Evolutionary conservation across 2,113 vertebrate species (phyloP).

Genomic region (Phycodurus eques): DNA sequence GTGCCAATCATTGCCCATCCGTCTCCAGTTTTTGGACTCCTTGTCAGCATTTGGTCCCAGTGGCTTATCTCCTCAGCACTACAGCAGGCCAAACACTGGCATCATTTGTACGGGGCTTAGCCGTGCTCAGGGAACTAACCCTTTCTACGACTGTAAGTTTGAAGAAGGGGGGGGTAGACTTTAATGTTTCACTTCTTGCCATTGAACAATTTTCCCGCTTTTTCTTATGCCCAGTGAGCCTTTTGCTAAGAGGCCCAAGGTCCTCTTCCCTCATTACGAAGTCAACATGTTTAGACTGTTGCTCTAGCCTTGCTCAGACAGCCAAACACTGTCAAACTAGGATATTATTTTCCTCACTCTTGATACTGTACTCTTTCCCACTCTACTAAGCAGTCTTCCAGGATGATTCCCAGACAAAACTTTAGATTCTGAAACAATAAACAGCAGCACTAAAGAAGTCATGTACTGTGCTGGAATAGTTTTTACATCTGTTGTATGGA

Average conservation of each 20-base stretch:
- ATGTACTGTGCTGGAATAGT: constrained; percentile 28
- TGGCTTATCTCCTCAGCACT: constrained; percentile 71
- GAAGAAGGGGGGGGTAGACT: constrained; percentile 36
- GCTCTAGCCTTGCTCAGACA: constrained; percentile 33
- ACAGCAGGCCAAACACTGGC: constrained; percentile 74
- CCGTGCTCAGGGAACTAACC: constrained; percentile 70
- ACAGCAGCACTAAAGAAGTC: constrained; percentile 33
- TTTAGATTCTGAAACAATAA: constrained; percentile 62
- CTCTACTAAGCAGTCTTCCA: constrained; percentile 54
- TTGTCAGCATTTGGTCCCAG: constrained; percentile 64
- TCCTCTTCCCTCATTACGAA: constrained; percentile 38
- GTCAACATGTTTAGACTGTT: constrained; percentile 60
- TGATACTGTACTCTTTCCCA: constrained; percentile 66
- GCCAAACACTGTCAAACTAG: constrained; percentile 41
- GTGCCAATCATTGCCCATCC: constrained; percentile 54
- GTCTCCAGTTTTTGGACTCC: constrained; percentile 60
- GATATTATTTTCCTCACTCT: constrained; percentile 42
- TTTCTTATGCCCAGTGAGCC: constrained; percentile 39
- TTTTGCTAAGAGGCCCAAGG: constrained; percentile 26
- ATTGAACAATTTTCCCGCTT: constrained; percentile 52
- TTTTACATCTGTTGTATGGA: constrained; percentile 63
- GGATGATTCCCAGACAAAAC: constrained; percentile 56
- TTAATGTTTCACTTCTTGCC: constrained; percentile 66
- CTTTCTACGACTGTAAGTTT: constrained; percentile 64
- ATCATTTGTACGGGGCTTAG: constrained; percentile 73